Conservation (phyloP, 1,140 invertebrate species). For the Mya arenaria region DNA sequence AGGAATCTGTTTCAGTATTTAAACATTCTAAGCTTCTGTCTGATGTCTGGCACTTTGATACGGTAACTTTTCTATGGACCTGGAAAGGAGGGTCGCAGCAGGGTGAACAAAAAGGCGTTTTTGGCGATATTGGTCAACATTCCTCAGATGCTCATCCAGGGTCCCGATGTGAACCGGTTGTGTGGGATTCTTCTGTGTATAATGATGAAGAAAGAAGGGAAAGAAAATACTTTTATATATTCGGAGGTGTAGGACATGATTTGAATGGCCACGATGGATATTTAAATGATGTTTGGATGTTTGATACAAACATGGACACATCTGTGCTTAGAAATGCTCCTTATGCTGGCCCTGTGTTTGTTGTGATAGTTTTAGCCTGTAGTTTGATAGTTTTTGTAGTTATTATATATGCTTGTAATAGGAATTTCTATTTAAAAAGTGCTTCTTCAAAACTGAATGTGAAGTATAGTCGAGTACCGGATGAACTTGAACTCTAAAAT, state of each 20-base stretch:
- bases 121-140: conserved; percentile 29
- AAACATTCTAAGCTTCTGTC: conserved; percentile 57
- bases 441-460: background rate
- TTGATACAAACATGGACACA: conserved; percentile 50
- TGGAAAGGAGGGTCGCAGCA: conserved; percentile 59
- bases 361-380: conserved; percentile 25
- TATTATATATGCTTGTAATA: conserved; percentile 6
- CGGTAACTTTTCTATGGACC: conserved; percentile 46
- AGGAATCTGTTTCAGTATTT: background rate
- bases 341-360: conserved; percentile 18
- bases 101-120: conserved; percentile 53
- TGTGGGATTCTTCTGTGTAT: conserved; percentile 51
- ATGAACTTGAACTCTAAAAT: background rate
- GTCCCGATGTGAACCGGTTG: conserved; percentile 58
- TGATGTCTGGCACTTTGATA: conserved; percentile 65
- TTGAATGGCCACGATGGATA: conserved; percentile 54
- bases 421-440: background rate
- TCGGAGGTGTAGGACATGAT: conserved; percentile 66
- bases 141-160: conserved; percentile 47
- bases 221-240: conserved; percentile 58
- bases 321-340: conserved; percentile 13
- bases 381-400: conserved; percentile 30
- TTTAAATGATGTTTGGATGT: conserved; percentile 65
- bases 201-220: background rate
- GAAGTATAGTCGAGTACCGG: background rate